Conservation (phyloP, 2,797 vertebrate species). For the Cuculus canorus region DNA sequence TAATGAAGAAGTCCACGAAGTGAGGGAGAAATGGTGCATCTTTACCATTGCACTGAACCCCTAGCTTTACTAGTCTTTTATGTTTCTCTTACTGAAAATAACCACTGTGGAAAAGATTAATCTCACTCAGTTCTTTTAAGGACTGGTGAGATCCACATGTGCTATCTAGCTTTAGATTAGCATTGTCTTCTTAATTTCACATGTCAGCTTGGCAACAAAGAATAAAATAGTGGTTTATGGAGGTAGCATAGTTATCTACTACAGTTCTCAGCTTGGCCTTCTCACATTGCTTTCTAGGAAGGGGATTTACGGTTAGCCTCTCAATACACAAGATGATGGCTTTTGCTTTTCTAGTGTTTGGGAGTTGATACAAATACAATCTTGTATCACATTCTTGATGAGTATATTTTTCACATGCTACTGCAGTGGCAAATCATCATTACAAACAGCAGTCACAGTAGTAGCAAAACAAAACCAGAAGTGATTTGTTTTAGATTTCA, state of each 20-base stretch:
- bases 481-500: background rate
- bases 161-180: background rate
- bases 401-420: background rate
- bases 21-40: background rate
- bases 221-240: background rate
- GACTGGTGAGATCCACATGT: background rate
- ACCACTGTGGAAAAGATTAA: background rate
- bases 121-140: background rate
- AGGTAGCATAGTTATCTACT: background rate
- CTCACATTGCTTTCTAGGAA: background rate
- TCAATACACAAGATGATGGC: background rate
- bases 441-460: background rate
- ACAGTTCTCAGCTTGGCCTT: background rate
- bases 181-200: background rate
- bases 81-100: background rate
- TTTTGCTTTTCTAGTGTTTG: background rate
- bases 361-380: background rate
- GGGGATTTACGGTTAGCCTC: background rate
- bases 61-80: background rate
- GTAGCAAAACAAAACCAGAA: background rate
- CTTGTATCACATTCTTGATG: background rate
- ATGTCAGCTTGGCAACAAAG: background rate
- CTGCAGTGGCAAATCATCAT: background rate
- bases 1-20: background rate
- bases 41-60: background rate